These are phyloP conservation scores for Cladorhizidae sp. DNA, from an alignment of 37 sponge, comb jelly and placozoan species.

Conservation along the genomic window DNA sequence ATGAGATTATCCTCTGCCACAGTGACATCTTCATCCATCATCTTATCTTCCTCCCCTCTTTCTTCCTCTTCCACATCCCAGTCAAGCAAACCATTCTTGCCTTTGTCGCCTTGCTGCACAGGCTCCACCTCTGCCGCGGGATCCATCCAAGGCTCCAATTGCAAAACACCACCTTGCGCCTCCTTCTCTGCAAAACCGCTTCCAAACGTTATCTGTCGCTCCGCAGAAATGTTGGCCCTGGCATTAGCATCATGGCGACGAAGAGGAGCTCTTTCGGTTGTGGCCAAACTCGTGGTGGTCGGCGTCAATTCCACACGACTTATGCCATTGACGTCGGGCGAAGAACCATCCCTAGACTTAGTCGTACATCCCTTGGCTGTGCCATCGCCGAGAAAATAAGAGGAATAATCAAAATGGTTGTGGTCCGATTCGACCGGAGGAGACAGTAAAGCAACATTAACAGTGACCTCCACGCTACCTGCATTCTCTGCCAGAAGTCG, in stretches of 20 bases:
- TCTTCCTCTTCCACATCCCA: slow-evolving; percentile 7
- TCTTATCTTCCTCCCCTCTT: background rate
- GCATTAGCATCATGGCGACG: too few relatives aligned
- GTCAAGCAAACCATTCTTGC: slow-evolving; percentile 18
- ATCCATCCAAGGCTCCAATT: too few relatives aligned
- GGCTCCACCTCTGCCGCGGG: background rate
- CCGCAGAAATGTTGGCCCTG: too few relatives aligned
- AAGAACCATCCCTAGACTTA: background rate
- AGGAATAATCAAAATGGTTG: too few relatives aligned
- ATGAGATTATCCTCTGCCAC: slow-evolving; percentile 47
- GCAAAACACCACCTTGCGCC: too few relatives aligned
- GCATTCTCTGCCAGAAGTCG: background rate
- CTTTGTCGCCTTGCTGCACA: slow-evolving; percentile 12
- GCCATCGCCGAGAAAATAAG: too few relatives aligned
- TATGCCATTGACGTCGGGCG: background rate
- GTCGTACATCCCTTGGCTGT: too few relatives aligned
- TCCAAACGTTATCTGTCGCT: too few relatives aligned
- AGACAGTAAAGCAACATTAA: slow-evolving; percentile 6
- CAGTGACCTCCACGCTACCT: slow-evolving; percentile 6
- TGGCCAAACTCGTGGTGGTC: too few relatives aligned
- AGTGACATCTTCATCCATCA: background rate
- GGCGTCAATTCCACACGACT: too few relatives aligned
- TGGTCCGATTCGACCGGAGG: background rate
- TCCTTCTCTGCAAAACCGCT: too few relatives aligned
- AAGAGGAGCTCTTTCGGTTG: too few relatives aligned